Evolutionary conservation across 1,140 invertebrate species (phyloP).

Genomic region (Laupala kohalensis): DNA sequence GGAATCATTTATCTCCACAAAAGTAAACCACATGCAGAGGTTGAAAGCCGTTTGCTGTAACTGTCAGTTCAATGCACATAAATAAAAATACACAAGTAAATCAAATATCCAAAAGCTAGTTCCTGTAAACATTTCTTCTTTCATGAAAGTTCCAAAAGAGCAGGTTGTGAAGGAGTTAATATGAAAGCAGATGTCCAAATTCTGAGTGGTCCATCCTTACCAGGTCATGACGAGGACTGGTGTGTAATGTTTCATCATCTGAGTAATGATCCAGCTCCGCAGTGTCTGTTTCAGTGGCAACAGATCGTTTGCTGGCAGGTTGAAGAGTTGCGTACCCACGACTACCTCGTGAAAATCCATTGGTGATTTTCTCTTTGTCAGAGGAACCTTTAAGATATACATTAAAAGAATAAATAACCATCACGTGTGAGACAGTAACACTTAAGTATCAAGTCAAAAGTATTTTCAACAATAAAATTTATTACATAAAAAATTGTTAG

Average conservation of each 20-base stretch:
- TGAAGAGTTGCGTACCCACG: slow-evolving; percentile 33
- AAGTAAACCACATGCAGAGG: too few species aligned
- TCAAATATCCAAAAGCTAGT: too few species aligned
- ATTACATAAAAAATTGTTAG: too few species aligned
- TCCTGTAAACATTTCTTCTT: too few species aligned
- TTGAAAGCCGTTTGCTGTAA: too few species aligned
- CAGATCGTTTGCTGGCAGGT: slow-evolving; percentile 26
- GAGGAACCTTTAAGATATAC: not conserved
- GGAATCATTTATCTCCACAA: too few species aligned
- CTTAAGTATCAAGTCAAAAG: too few species aligned
- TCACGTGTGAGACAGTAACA: too few species aligned
- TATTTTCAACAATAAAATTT: too few species aligned
- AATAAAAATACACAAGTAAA: too few species aligned
- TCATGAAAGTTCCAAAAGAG: not conserved
- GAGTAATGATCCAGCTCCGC: slow-evolving; percentile 31
- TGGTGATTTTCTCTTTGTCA: not conserved
- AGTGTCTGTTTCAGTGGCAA: slow-evolving; percentile 28
- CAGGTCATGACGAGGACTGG: slow-evolving; percentile 1
- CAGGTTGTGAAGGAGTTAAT: not conserved
- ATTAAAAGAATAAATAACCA: too few species aligned
- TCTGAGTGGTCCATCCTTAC: not conserved
- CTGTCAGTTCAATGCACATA: too few species aligned
- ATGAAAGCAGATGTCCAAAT: not conserved
- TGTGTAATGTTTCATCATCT: slow-evolving; percentile 28
- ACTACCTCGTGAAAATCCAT: slow-evolving; percentile 27